Conservation (phyloP, 2,113 vertebrate genomes). For the Corythornis cristatus region DNA sequence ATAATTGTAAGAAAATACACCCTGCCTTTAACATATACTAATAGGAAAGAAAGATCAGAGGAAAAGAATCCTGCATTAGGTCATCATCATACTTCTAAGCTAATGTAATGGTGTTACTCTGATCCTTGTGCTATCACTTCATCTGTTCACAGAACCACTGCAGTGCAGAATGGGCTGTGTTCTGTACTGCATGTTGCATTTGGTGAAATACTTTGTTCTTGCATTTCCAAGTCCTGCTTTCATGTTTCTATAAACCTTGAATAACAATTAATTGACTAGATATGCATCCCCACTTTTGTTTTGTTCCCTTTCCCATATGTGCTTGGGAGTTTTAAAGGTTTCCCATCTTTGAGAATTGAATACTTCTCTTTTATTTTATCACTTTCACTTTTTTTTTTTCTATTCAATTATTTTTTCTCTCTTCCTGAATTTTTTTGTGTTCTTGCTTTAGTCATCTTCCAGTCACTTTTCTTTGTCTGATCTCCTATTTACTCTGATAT, state of each 20-base stretch:
- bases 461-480: not conserved
- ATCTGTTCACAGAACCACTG: not conserved
- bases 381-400: not conserved
- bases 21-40: not conserved
- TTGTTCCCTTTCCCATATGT: fast-evolving
- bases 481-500: not conserved
- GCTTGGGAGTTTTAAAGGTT: not conserved
- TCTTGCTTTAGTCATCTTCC: not conserved
- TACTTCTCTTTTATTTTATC: not conserved
- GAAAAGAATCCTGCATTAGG: not conserved
- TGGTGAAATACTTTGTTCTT: not conserved
- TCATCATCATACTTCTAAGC: not conserved
- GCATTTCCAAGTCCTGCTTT: not conserved
- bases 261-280: not conserved
- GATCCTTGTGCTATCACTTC: not conserved
- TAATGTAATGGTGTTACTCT: not conserved
- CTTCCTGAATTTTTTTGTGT: not conserved
- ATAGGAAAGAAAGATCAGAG: not conserved
- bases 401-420: not conserved
- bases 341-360: not conserved
- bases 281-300: not conserved
- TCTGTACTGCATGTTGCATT: not conserved
- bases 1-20: not conserved
- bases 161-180: not conserved
- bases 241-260: not conserved